A percentile compares a stretch with the other conserved stretches of the same genome.
phyloP scores from a whole-genome alignment of 2,888 invertebrate genomes.

The Scotopteryx bipunctaria region DNA sequence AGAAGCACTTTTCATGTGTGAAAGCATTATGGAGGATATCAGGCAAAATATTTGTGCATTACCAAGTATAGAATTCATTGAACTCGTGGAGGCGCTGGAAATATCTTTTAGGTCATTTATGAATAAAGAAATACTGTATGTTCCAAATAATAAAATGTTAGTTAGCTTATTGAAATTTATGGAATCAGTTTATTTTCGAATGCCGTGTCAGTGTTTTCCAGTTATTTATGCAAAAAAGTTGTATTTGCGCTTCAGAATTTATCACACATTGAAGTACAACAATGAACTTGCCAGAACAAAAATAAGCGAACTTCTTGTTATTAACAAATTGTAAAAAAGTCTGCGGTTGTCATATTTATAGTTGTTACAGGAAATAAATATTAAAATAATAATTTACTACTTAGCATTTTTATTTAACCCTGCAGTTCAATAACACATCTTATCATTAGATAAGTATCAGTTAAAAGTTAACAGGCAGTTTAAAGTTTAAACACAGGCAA shows the following conservation, averaged over 20 bases:
- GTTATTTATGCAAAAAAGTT: slow-evolving; percentile 25
- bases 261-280: slow-evolving; percentile 28
- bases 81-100: slow-evolving; percentile 34
- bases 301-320: neutral
- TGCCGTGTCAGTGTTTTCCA: slow-evolving; percentile 31
- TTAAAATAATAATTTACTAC: no score
- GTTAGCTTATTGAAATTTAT: slow-evolving; percentile 10
- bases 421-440: no score
- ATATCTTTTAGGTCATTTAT: slow-evolving; percentile 27
- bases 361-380: slow-evolving; percentile 1
- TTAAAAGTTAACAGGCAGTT: no score
- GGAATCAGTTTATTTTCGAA: slow-evolving; percentile 1
- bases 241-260: slow-evolving; percentile 29
- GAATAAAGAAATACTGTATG: slow-evolving; percentile 16
- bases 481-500: no score
- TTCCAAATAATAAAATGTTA: slow-evolving; percentile 11
- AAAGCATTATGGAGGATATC: slow-evolving; percentile 26
- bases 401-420: no score
- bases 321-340: slow-evolving; percentile 32
- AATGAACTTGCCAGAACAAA: slow-evolving; percentile 23
- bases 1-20: slow-evolving; percentile 20
- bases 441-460: no score
- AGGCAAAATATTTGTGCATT: slow-evolving; percentile 19
- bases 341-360: no score
- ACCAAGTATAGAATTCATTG: slow-evolving; percentile 26